These are phyloP conservation scores for Orius insidiosus DNA, from an alignment of 1,140 invertebrate species.

Conservation along the genomic window DNA sequence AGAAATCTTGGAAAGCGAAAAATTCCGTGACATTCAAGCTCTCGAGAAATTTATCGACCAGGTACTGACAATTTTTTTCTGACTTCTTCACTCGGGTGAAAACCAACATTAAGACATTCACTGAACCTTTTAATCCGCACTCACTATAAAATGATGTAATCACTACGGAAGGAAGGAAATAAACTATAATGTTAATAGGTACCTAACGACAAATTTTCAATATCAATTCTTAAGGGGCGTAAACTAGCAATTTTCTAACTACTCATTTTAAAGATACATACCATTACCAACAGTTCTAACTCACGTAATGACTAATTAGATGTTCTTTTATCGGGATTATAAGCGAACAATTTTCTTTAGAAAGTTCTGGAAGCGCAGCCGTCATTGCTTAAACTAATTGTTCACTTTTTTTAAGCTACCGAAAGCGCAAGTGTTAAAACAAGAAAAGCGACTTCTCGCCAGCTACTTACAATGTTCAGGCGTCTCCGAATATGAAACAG, in stretches of 20 bases:
- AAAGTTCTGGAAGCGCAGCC: background rate
- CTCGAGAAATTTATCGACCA: conserved; percentile 17
- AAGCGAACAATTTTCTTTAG: background rate
- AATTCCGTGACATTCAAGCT: conserved; percentile 10
- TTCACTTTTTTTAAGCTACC: conserved; percentile 9
- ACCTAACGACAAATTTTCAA: background rate
- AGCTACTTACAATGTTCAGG: conserved; percentile 12
- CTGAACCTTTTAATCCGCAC: background rate
- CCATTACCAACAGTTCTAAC: background rate
- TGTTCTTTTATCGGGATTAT: background rate
- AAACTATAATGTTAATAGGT: background rate
- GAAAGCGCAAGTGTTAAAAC: conserved; percentile 5
- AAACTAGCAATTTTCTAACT: background rate
- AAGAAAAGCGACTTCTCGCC: conserved; percentile 13
- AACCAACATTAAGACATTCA: background rate
- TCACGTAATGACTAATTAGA: background rate
- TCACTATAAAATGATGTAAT: background rate
- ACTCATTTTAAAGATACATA: background rate
- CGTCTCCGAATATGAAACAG: background rate
- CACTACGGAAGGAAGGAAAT: background rate
- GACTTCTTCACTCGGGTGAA: background rate
- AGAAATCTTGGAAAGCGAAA: background rate
- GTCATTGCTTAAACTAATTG: background rate
- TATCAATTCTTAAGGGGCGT: background rate
- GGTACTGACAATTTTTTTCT: conserved; percentile 7